Conservation (phyloP, 2,797 vertebrate genomes). For the Bufotes viridis region DNA sequence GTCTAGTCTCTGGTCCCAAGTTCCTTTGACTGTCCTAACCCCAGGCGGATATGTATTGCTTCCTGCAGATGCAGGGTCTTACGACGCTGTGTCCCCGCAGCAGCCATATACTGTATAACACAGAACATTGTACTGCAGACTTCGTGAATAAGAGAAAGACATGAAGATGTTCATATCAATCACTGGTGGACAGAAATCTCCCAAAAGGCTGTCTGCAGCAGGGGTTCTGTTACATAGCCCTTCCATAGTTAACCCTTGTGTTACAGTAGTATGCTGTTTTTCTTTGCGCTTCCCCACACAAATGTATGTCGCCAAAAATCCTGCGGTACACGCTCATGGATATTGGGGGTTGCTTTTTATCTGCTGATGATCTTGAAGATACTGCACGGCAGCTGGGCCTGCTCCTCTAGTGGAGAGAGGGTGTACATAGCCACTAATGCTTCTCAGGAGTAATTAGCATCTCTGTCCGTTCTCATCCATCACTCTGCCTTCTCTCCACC, state of each 20-base stretch:
- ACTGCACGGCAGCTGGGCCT: slow-evolving; percentile 8
- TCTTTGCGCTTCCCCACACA: neutral
- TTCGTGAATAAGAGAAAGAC: no score
- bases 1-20: no score
- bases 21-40: no score
- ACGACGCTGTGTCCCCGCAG: neutral
- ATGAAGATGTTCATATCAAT: neutral
- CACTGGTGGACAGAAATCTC: no score
- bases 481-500: slow-evolving; percentile 56
- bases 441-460: slow-evolving; percentile 58
- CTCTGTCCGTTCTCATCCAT: slow-evolving; percentile 57
- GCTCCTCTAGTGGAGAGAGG: slow-evolving; percentile 26
- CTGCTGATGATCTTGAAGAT: neutral
- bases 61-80: no score
- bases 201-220: neutral
- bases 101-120: neutral
- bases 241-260: neutral
- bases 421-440: slow-evolving; percentile 48
- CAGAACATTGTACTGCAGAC: no score
- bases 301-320: no score
- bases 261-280: neutral
- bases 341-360: slow-evolving; percentile 11
- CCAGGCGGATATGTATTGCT: no score
- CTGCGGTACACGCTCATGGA: neutral
- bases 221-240: neutral